phyloP scores from a whole-genome alignment of 2,113 vertebrate genomes.

The Echinops telfairi region DNA sequence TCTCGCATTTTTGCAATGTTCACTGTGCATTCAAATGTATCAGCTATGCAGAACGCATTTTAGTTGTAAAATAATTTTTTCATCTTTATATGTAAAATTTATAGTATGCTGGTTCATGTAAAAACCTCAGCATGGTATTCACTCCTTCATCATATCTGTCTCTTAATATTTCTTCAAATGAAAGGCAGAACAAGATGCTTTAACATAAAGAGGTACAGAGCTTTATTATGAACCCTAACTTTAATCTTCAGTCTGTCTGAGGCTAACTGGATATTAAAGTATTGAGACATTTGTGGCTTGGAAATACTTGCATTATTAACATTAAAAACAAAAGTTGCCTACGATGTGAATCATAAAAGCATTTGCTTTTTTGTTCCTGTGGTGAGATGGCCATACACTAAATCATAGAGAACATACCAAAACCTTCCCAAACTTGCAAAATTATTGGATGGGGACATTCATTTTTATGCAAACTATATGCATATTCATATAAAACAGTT shows the following conservation, averaged over 20 bases:
- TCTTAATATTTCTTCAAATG: constrained; percentile 58
- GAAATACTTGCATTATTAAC: constrained; percentile 70
- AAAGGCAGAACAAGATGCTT: constrained; percentile 41
- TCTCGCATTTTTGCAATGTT: not conserved
- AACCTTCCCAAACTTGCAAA: constrained; percentile 83
- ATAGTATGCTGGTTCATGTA: constrained; percentile 58
- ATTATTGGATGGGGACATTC: constrained; percentile 86
- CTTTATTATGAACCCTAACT: constrained; percentile 32
- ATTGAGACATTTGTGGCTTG: constrained; percentile 45
- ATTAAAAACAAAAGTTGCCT: constrained; percentile 56
- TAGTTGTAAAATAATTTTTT: constrained; percentile 48
- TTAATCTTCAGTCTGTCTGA: not conserved
- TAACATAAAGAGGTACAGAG: not conserved
- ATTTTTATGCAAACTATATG: constrained; percentile 89
- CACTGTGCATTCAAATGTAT: not conserved
- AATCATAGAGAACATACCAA: constrained; percentile 74
- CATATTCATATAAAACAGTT: constrained; percentile 91
- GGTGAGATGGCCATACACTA: constrained; percentile 75
- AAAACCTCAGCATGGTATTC: not conserved
- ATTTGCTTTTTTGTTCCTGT: constrained; percentile 66
- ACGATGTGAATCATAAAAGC: constrained; percentile 73
- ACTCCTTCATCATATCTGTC: constrained; percentile 33
- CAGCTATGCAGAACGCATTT: not conserved
- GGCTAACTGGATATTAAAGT: constrained; percentile 35
- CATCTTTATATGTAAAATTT: constrained; percentile 61